phyloP scores from a whole-genome alignment of 2,888 invertebrate genomes.

The Cyrtodaria siliqua region DNA sequence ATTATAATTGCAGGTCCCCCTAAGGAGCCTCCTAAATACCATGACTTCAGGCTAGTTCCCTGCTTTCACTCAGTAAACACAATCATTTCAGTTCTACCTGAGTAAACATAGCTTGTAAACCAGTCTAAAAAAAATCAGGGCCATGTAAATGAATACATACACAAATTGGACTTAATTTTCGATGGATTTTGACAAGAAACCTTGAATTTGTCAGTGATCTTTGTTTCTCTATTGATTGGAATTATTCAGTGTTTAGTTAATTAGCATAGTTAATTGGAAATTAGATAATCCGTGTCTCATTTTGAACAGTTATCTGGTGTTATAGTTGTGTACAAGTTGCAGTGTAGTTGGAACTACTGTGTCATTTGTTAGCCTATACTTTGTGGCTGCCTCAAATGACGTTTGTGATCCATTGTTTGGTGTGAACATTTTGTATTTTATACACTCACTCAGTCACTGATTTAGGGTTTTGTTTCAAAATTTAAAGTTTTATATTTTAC shows the following conservation, averaged over 20 bases:
- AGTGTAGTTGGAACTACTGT: too few species aligned
- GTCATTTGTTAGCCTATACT: too few species aligned
- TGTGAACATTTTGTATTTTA: too few species aligned
- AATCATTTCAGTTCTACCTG: constrained; percentile 59
- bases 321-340: too few species aligned
- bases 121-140: too few species aligned
- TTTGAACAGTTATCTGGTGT: too few species aligned
- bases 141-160: background rate
- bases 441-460: too few species aligned
- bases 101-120: constrained; percentile 31
- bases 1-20: too few species aligned
- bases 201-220: background rate
- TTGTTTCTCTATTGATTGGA: constrained; percentile 2
- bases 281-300: background rate
- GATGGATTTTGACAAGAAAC: background rate
- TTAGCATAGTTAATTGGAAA: constrained; percentile 13
- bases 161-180: background rate
- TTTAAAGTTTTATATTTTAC: too few species aligned
- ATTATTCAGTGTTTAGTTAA: constrained; percentile 19
- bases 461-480: too few species aligned
- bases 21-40: constrained; percentile 46
- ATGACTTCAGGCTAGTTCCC: constrained; percentile 63
- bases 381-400: too few species aligned
- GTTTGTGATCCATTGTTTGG: too few species aligned
- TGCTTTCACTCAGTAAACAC: constrained; percentile 62